Evolutionary conservation across 2,113 vertebrate species (phyloP).

Genomic region (Larimichthys polyactis): DNA sequence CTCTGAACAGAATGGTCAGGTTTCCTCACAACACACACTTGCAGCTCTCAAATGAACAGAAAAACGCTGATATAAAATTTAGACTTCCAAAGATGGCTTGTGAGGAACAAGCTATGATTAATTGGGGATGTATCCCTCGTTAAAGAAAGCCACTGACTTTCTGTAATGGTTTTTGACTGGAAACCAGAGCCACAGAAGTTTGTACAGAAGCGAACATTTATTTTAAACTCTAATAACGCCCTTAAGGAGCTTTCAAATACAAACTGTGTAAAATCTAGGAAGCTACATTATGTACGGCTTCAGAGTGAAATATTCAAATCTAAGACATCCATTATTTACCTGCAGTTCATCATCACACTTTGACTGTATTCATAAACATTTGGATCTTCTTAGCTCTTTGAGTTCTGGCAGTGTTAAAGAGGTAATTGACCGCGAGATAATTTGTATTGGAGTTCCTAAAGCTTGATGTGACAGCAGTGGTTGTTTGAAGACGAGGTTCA

Average conservation of each 20-base stretch:
- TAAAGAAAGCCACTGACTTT: not conserved
- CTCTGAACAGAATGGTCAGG: conserved; percentile 3
- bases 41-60: not conserved
- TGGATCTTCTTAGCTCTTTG: not conserved
- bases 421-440: no score
- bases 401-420: no score
- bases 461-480: not conserved
- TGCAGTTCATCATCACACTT: not conserved
- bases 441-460: no score
- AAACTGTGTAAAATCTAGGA: not conserved
- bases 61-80: not conserved
- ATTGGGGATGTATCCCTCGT: not conserved
- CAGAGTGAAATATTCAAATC: not conserved
- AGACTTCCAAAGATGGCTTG: not conserved
- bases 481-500: not conserved
- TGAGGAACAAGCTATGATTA: not conserved
- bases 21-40: not conserved
- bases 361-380: not conserved
- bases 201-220: not conserved
- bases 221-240: not conserved
- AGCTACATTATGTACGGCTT: not conserved
- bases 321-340: not conserved
- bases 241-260: not conserved
- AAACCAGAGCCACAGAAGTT: not conserved
- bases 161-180: not conserved